These are phyloP conservation scores for Tetranychus cinnabarinus DNA, from an alignment of 1,140 invertebrate species.

Conservation along the genomic window DNA sequence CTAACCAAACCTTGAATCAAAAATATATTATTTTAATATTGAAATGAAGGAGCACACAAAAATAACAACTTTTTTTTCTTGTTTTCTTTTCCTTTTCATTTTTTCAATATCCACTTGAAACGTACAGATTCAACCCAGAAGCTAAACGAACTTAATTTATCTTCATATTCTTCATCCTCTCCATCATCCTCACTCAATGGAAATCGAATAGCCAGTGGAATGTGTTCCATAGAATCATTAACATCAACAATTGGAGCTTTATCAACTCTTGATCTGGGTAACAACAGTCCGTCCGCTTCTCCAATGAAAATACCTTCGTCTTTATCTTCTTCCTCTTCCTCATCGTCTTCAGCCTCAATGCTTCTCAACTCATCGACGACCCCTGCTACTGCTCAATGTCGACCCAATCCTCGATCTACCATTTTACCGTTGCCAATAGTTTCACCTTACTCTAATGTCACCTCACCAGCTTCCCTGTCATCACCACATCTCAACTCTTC, in stretches of 20 bases:
- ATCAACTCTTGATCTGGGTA: background rate
- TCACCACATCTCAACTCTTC: background rate
- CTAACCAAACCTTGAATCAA: background rate
- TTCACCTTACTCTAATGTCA: too few species aligned
- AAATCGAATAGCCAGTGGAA: background rate
- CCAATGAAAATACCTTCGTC: background rate
- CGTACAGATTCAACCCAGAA: background rate
- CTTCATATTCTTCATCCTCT: background rate
- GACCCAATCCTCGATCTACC: too few species aligned
- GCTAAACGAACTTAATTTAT: background rate
- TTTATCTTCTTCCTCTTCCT: too few species aligned
- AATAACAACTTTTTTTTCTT: too few species aligned
- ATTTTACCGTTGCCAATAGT: too few species aligned
- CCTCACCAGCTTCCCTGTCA: background rate
- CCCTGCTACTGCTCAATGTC: too few species aligned
- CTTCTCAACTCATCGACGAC: too few species aligned
- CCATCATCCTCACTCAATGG: background rate
- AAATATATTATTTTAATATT: background rate
- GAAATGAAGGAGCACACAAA: too few species aligned
- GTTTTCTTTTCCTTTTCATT: too few species aligned
- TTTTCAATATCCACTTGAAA: background rate
- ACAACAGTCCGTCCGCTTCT: background rate
- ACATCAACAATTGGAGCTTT: background rate
- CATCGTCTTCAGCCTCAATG: too few species aligned
- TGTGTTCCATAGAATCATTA: background rate